Conservation (phyloP, 2,888 invertebrate species). For the Brachycybe producta region DNA sequence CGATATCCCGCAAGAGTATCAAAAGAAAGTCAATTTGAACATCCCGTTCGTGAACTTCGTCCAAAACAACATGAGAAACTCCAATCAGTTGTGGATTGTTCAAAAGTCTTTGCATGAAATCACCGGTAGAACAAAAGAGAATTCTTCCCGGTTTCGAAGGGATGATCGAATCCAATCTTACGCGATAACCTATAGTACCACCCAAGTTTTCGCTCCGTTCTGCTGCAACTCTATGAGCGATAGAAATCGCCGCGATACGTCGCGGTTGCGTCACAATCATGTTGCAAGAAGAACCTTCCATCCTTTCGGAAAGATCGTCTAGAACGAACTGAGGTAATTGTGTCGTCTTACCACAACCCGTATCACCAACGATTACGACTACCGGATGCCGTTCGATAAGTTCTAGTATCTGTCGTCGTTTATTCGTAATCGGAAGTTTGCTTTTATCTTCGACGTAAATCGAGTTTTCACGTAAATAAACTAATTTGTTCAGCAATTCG, state of each 20-base stretch:
- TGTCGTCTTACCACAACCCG: constrained; percentile 92
- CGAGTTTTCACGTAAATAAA: no score
- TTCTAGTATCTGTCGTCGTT: constrained; percentile 75
- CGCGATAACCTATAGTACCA: constrained; percentile 67
- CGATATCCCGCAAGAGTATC: constrained; percentile 84
- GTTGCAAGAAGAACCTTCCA: neutral
- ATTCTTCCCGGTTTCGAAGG: constrained; percentile 36
- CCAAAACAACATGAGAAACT: constrained; percentile 76
- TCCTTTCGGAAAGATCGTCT: neutral
- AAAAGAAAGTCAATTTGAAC: constrained; percentile 85
- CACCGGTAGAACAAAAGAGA: neutral
- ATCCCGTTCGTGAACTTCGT: constrained; percentile 92
- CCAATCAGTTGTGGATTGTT: constrained; percentile 78
- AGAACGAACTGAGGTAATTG: constrained; percentile 76
- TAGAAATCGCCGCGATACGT: constrained; percentile 72
- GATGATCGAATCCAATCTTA: constrained; percentile 57
- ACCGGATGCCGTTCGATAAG: constrained; percentile 80
- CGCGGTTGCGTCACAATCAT: constrained; percentile 70
- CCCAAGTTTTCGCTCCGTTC: constrained; percentile 70
- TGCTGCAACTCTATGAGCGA: constrained; percentile 60
- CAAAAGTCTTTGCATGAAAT: constrained; percentile 80
- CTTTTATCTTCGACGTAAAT: constrained; percentile 72
- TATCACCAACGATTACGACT: constrained; percentile 72
- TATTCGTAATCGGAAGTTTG: constrained; percentile 75
- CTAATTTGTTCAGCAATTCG: no score